Evolutionary conservation across 2,888 invertebrate species (phyloP), one percentile per base, ranked within the genome.

Genomic region (Muschampia plurimacula): DNA sequence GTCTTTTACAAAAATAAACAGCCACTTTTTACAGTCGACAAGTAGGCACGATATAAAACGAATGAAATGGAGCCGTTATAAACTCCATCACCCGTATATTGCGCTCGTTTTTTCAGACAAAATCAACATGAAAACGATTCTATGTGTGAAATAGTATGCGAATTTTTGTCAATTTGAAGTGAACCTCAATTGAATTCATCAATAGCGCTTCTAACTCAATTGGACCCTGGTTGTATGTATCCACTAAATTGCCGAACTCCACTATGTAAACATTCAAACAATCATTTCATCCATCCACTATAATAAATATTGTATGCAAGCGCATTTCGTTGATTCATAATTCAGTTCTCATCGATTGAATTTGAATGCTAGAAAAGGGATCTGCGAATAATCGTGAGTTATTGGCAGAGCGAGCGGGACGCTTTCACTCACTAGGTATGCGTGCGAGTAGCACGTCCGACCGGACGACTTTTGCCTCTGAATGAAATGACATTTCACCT

Each of bases 51-150:
- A 62, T 41, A 49, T 62, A 69, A 69, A 69, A 62, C 68, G 62
- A 49, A 62, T 46, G 67, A 67, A 59, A 67, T 49, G 60, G 36
- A 69, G 36, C 68, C 28, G 62, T 69, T 69, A 69, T 69, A 69
- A 69, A 39, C 49, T 55, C 62, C 52, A 55, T 62, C 63, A 55
- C 72, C 72, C 77, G 77, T 80, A 78, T 79, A 79, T 77, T 76
- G 80, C 62, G 72, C 28, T 52, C 41, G 62, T 77, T 76, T 79
- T 68, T 74, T 70, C 67, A 71, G 72, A 74, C 77, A 71, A 81
- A 75, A 74, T 74, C 74, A 74, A 73, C 73, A 68, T 46, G 15
- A 59, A 65, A 65, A 59, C 65, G 44, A 67, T 74, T 69, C 69
- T 73, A 67, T 62, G 66, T 69, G 69, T 36, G 67, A 73, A 74